Percentiles rank a stretch among this genome's conserved stretches.
phyloP scores from a whole-genome alignment of 2,113 vertebrate genomes.

The Synchiropus splendidus region DNA sequence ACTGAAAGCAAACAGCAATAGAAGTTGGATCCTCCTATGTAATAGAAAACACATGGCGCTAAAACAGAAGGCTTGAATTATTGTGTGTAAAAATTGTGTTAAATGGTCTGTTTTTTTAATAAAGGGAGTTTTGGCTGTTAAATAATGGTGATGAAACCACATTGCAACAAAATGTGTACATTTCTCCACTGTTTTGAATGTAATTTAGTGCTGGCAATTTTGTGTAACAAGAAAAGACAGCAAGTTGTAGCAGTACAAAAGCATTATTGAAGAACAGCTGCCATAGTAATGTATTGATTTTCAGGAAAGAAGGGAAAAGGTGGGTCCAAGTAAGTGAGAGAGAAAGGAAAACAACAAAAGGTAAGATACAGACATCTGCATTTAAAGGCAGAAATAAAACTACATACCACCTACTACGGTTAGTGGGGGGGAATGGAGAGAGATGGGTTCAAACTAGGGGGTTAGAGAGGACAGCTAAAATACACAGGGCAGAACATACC shows the following conservation, averaged over 20 bases:
- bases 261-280: conserved; percentile 9
- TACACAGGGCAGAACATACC: conserved; percentile 99
- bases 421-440: conserved; percentile 82
- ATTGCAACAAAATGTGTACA: no score
- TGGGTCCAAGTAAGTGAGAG: conserved; percentile 52
- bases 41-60: no score
- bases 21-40: no score
- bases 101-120: no score
- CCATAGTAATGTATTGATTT: conserved; percentile 14
- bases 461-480: conserved; percentile 96
- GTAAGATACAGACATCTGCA: conserved; percentile 58
- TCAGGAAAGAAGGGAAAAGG: conserved; percentile 26
- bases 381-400: conserved; percentile 67
- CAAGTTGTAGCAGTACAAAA: neutral
- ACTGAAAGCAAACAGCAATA: no score
- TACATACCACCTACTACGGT: conserved; percentile 82
- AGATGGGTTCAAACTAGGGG: conserved; percentile 83
- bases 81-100: no score
- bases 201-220: neutral
- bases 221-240: neutral
- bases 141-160: no score
- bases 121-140: no score
- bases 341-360: conserved; percentile 73
- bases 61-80: no score
- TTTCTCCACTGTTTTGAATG: neutral